Evolutionary conservation across 1,140 invertebrate genomes (phyloP), one percentile per base, ranked within the genome.

Genomic region (Berghia stephanieae): DNA sequence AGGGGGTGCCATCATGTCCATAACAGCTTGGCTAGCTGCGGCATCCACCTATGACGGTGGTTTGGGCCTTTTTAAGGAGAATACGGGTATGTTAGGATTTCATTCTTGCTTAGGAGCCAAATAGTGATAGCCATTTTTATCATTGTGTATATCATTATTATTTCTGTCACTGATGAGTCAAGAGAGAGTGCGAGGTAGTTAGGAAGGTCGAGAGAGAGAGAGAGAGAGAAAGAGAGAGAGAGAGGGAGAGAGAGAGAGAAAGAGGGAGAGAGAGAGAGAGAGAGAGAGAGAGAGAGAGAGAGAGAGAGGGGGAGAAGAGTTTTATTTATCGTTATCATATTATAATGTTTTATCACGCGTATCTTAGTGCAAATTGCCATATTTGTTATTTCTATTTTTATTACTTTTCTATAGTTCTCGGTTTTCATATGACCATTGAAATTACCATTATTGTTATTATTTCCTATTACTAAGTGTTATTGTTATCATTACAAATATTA

Each of bases 1-100:
- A 8, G 80, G 81, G 1, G 90, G 90, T 3, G 85, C 82, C 4
- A 16, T 86, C 8, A 66, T 86, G 10, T 90, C 87, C 1, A 31
- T 90, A 1, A 77, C 84, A 4, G 80, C 83, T 46, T 90, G 90
- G 90, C 78, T 91, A 8, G 77, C 78, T 0, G 84, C 85, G 24
- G 84, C 90, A 8, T 83, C 88, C 1, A 79, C 83, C 8, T 85
- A 84, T 49, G 78, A 82, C 2, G 87, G 86, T 43, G 90, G 90
- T 10, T 82, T 90, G 2, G 43, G 21, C 0, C 36, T 83, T 8
- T 90, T 90, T 70, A 63, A 85, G n/a, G 67, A 80, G 2, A 90
- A 87, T 80, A 89, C 89, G 70, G 89, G 89, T 86, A 70, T 75
- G 69, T 67, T 24, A 6, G 46, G 44, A n/a, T n/a, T n/a, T n/a